Evolutionary conservation across 2,113 vertebrate genomes (phyloP).

Genomic region (Mellivora capensis): DNA sequence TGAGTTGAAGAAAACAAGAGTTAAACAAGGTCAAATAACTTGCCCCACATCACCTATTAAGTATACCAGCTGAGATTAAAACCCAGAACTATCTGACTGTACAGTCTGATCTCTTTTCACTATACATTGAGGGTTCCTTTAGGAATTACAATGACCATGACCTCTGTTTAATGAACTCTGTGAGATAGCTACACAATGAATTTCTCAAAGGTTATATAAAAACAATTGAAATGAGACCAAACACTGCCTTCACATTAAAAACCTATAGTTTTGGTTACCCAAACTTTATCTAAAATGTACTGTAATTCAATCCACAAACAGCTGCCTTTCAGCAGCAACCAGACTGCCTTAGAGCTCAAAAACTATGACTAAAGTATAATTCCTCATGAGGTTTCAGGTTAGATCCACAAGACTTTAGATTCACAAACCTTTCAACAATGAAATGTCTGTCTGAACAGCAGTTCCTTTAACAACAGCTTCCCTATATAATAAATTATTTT

Average conservation of each 20-base stretch:
- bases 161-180: neutral
- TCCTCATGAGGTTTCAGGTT: slow-evolving; percentile 26
- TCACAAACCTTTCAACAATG: slow-evolving; percentile 48
- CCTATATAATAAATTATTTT: neutral
- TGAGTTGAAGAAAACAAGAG: neutral
- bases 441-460: slow-evolving; percentile 24
- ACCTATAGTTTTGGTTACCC: neutral
- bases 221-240: slow-evolving; percentile 12
- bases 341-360: slow-evolving; percentile 28
- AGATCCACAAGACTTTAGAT: neutral
- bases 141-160: neutral
- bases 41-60: slow-evolving; percentile 1
- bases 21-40: slow-evolving; percentile 37
- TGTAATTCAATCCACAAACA: slow-evolving; percentile 58
- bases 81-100: neutral
- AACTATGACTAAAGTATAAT: slow-evolving; percentile 45
- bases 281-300: slow-evolving; percentile 32
- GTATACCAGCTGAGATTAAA: slow-evolving; percentile 36
- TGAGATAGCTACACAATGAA: neutral
- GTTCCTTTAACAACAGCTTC: slow-evolving; percentile 25
- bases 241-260: neutral
- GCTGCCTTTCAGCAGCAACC: slow-evolving; percentile 37
- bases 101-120: neutral
- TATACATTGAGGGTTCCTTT: neutral
- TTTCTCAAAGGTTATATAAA: slow-evolving; percentile 20